These are phyloP conservation scores for Parasteatoda lunata DNA, from an alignment of 2,888 invertebrate genomes.

Conservation along the genomic window DNA sequence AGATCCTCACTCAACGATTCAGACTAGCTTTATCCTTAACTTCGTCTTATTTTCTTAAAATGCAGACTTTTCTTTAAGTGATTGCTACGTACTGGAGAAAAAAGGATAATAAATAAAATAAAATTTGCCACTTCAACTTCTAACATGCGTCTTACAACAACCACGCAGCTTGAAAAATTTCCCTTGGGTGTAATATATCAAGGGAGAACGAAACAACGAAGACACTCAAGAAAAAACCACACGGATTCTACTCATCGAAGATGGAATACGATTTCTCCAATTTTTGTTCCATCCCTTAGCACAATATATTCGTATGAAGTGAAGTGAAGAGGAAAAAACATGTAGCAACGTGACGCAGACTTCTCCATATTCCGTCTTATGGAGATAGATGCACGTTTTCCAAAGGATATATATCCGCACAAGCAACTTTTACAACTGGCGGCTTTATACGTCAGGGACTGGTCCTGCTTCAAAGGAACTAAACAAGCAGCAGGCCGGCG, in stretches of 20 bases:
- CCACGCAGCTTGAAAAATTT: slow-evolving; percentile 1
- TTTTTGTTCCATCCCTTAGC: slow-evolving; percentile 7
- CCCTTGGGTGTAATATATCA: slow-evolving; percentile 18
- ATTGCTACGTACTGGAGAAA: background rate
- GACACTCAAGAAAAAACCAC: slow-evolving; percentile 12
- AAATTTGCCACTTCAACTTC: background rate
- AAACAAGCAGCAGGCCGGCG: background rate
- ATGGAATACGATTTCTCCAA: slow-evolving; percentile 15
- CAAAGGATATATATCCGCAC: slow-evolving; percentile 1
- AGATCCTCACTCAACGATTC: background rate
- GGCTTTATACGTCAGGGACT: slow-evolving; percentile 4
- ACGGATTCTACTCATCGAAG: slow-evolving; percentile 11
- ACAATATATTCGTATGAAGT: background rate
- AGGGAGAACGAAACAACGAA: background rate
- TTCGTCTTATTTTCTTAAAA: background rate
- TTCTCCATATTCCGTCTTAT: slow-evolving; percentile 13
- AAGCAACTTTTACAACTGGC: slow-evolving; percentile 14
- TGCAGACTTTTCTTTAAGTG: background rate
- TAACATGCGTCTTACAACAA: background rate
- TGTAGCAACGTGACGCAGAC: background rate
- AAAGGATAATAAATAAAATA: background rate
- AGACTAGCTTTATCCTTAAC: background rate
- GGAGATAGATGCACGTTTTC: slow-evolving; percentile 22
- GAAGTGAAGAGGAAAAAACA: background rate
- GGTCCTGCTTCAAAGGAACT: background rate